Percentiles rank a stretch among this genome's conserved stretches.
Conservation (phyloP, 2,888 invertebrate genomes). For the Volucella bombylans region DNA sequence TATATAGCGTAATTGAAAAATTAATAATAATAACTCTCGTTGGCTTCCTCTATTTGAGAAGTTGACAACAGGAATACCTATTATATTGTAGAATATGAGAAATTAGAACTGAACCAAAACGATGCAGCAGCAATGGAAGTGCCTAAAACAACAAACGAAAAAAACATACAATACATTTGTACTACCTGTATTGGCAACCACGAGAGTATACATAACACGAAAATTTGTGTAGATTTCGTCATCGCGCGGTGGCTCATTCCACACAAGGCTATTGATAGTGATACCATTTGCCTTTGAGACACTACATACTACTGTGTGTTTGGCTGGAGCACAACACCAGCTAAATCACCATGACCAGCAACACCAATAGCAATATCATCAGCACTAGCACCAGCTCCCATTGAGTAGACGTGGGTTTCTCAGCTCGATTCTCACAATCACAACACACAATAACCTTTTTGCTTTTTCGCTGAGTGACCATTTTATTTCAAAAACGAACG, state of each 20-base stretch:
- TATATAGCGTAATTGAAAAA: conserved; percentile 13
- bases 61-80: background rate
- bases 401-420: conserved; percentile 36
- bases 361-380: conserved; percentile 22
- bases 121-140: conserved; percentile 2
- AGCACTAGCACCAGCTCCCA: conserved; percentile 2
- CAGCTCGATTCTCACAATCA: conserved; percentile 43
- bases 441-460: conserved; percentile 60
- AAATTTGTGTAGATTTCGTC: conserved; percentile 63
- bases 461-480: conserved; percentile 55
- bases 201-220: conserved; percentile 4
- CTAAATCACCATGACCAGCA: background rate
- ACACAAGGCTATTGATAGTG: conserved; percentile 60
- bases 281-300: conserved; percentile 44
- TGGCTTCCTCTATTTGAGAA: conserved; percentile 5
- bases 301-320: background rate
- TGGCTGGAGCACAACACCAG: conserved; percentile 18
- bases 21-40: conserved; percentile 22
- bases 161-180: background rate
- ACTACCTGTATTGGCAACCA: conserved; percentile 27
- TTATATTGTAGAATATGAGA: background rate
- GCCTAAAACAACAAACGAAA: background rate
- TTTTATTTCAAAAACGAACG: conserved; percentile 51
- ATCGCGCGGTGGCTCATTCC: conserved; percentile 50
- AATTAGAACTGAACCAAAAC: conserved; percentile 10